Conservation (phyloP, 1,140 invertebrate species). For the Callitettix versicolor region DNA sequence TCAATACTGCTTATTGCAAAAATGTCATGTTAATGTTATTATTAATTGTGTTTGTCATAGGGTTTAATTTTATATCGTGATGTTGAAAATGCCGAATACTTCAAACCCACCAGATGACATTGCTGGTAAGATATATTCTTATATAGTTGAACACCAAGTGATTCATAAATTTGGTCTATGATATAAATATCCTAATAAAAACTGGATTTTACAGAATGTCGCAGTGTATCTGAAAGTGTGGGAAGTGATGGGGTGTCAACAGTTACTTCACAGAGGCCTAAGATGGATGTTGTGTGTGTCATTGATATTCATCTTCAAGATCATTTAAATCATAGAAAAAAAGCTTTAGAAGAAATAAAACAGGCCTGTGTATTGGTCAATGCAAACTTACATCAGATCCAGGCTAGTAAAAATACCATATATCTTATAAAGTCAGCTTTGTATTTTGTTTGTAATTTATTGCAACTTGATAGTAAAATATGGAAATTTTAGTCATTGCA, state of each 20-base stretch:
- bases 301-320: conserved; percentile 67
- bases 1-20: no score
- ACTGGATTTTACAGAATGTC: conserved; percentile 11
- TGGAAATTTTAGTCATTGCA: not conserved
- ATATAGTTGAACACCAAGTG: no score
- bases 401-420: no score
- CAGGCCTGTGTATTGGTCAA: conserved; percentile 66
- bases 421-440: no score
- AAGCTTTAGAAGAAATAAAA: conserved; percentile 73
- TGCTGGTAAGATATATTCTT: no score
- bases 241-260: conserved; percentile 53
- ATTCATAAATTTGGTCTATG: not conserved
- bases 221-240: conserved; percentile 56
- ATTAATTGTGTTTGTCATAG: no score
- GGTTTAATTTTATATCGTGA: no score
- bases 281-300: conserved; percentile 87
- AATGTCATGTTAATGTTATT: no score
- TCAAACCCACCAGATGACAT: no score
- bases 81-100: no score
- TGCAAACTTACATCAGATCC: conserved; percentile 71
- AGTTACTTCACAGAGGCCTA: conserved; percentile 34
- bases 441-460: not conserved
- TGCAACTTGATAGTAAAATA: not conserved
- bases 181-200: no score
- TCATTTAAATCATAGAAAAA: conserved; percentile 59